These are phyloP conservation scores for Heloderma charlesbogerti DNA, from an alignment of 2,113 vertebrate genomes.

Conservation along the genomic window DNA sequence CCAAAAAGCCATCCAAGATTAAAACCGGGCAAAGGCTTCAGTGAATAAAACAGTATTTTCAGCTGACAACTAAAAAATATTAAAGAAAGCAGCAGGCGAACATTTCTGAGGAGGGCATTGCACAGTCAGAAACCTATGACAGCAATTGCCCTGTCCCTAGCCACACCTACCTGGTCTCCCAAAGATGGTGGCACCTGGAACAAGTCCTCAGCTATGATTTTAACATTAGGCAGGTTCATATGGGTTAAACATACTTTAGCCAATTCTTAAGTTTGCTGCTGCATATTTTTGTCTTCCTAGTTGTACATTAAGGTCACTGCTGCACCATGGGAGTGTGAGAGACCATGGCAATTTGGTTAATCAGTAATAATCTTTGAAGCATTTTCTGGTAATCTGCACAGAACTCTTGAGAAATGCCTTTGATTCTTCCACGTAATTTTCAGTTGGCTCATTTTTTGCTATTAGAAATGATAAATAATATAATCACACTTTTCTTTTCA, in stretches of 20 bases:
- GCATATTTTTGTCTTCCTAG: neutral
- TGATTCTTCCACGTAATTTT: constrained; percentile 46
- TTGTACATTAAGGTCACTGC: neutral
- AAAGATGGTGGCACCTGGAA: no score
- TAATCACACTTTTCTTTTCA: neutral
- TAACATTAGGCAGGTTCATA: neutral
- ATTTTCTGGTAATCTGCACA: constrained; percentile 39
- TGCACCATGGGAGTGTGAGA: constrained; percentile 19
- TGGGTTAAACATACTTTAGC: neutral
- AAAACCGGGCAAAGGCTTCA: neutral
- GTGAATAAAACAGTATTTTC: neutral
- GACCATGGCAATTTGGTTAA: neutral
- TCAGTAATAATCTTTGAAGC: constrained; percentile 49
- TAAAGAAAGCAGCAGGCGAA: neutral
- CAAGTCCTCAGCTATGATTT: neutral
- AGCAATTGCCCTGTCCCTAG: neutral
- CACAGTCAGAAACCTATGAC: neutral
- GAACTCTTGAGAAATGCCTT: constrained; percentile 33
- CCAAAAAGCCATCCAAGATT: neutral
- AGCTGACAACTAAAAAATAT: neutral
- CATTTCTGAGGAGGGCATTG: neutral
- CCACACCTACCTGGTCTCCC: neutral
- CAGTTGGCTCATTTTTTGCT: constrained; percentile 40
- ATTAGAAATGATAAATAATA: constrained; percentile 37
- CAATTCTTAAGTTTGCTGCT: neutral